A percentile compares a stretch with the other conserved stretches of the same genome.
Conservation (phyloP, 2,113 vertebrate species). For the Eira barbara region DNA sequence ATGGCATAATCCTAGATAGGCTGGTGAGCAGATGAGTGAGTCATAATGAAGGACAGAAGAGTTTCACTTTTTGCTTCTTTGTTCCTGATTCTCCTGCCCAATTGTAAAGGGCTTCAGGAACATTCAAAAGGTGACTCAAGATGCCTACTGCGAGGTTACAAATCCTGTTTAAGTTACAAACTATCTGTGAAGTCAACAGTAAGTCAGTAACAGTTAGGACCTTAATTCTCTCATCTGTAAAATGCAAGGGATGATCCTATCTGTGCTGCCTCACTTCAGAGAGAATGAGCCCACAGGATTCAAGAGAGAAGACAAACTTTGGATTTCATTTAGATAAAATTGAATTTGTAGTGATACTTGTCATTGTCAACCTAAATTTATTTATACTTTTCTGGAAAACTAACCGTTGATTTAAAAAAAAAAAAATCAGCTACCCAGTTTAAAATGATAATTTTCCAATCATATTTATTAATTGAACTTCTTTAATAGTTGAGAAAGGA, state of each 20-base stretch:
- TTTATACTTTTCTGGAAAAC: background rate
- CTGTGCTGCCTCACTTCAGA: background rate
- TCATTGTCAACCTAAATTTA: background rate
- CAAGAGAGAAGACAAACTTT: background rate
- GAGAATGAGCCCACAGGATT: background rate
- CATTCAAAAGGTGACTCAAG: background rate
- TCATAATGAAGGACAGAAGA: no score
- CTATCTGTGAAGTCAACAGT: background rate
- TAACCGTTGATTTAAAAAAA: background rate
- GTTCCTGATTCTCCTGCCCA: background rate
- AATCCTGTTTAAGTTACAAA: background rate
- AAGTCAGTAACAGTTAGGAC: background rate
- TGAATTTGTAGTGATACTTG: background rate
- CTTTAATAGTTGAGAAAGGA: background rate
- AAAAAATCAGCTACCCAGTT: background rate
- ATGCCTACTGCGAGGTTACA: background rate
- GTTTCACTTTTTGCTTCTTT: background rate
- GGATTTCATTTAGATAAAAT: background rate
- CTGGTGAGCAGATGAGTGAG: background rate
- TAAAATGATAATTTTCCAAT: background rate
- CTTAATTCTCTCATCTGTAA: background rate
- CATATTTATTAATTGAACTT: background rate
- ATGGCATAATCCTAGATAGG: background rate
- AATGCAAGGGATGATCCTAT: background rate
- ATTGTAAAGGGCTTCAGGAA: background rate